Percentiles rank a stretch among this genome's conserved stretches.
phyloP scores from a whole-genome alignment of 2,113 vertebrate species.

The Leucoraja erinaceus region DNA sequence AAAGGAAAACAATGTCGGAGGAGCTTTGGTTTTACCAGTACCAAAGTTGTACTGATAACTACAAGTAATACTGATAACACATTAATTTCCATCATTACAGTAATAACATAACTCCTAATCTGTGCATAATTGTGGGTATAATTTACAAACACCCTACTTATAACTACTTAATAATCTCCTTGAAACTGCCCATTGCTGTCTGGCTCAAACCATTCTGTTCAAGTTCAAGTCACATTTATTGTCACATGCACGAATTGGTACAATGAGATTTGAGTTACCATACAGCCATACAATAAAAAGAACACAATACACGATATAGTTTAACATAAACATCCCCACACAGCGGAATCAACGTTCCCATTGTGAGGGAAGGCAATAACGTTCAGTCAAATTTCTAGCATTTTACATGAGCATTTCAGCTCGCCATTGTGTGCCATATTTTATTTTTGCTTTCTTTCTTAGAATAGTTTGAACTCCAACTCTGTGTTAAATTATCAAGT shows the following conservation, averaged over 20 bases:
- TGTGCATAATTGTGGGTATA: not conserved
- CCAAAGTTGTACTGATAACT: not conserved
- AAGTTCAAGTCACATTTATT: too few relatives aligned
- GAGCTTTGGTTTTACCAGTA: not conserved
- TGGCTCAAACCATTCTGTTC: not conserved
- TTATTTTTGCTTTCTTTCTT: too few relatives aligned
- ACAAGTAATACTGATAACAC: not conserved
- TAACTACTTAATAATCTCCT: not conserved
- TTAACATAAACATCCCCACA: too few relatives aligned
- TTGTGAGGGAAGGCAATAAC: too few relatives aligned
- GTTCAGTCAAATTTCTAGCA: too few relatives aligned
- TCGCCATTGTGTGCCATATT: too few relatives aligned
- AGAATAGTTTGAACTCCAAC: not conserved
- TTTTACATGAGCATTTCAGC: too few relatives aligned
- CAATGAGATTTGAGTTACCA: too few relatives aligned
- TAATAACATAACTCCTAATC: not conserved
- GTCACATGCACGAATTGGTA: too few relatives aligned
- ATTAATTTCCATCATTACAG: not conserved
- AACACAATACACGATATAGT: too few relatives aligned
- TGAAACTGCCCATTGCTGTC: not conserved
- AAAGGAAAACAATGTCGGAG: not conserved
- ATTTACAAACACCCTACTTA: not conserved
- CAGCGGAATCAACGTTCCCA: too few relatives aligned
- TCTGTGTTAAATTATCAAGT: not conserved
- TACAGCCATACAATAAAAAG: too few relatives aligned